Evolutionary conservation across 2,888 invertebrate species (phyloP).

Genomic region (Drymonia ruficornis): DNA sequence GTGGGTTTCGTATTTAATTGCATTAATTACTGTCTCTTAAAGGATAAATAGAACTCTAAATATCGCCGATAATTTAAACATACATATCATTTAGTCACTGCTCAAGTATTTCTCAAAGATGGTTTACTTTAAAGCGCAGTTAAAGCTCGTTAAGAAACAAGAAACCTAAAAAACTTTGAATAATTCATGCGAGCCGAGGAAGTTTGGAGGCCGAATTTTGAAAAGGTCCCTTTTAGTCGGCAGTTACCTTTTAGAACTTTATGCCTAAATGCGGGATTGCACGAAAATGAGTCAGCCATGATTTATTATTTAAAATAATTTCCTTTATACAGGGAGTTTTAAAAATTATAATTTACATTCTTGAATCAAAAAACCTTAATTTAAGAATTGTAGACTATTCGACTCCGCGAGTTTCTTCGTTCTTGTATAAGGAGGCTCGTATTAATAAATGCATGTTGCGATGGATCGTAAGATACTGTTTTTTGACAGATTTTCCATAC

Average conservation of each 20-base stretch:
- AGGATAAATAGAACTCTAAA: neutral
- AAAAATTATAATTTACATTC: no score
- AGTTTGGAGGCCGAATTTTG: conserved; percentile 31
- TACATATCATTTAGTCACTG: neutral
- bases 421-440: no score
- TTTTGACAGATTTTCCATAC: no score
- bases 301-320: neutral
- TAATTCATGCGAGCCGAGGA: conserved; percentile 33
- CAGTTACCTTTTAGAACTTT: conserved; percentile 16
- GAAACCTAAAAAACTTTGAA: conserved; percentile 27
- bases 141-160: conserved; percentile 26
- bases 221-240: conserved; percentile 17
- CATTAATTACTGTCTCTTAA: no score
- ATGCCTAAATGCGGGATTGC: conserved; percentile 12
- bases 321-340: neutral
- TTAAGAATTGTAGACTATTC: no score
- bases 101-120: conserved; percentile 1
- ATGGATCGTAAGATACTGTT: no score
- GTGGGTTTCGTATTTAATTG: no score
- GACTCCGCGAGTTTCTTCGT: no score
- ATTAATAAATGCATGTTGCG: no score
- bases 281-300: conserved; percentile 12
- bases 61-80: neutral
- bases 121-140: conserved; percentile 19
- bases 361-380: no score